A percentile compares a stretch with the other conserved stretches of the same genome.
These are phyloP conservation scores for Sebastes vulpes DNA, from an alignment of 2,797 vertebrate genomes.

Conservation along the genomic window DNA sequence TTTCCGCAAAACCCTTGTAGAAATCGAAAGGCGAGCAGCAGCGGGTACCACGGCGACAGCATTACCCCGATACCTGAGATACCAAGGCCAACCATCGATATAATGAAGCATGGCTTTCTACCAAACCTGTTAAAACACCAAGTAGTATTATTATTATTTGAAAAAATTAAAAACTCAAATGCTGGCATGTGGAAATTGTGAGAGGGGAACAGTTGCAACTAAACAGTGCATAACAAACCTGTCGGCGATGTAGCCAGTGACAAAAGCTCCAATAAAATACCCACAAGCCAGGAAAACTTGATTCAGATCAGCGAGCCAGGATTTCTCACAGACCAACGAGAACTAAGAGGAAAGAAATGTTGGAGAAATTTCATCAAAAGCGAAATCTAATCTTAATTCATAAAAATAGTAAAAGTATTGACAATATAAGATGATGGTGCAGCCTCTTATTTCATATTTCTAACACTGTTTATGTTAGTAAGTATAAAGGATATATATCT, in stretches of 20 bases:
- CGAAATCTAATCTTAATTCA: background rate
- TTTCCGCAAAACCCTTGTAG: conserved; percentile 47
- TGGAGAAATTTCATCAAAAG: background rate
- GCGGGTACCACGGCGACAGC: conserved; percentile 44
- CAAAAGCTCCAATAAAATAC: conserved; percentile 36
- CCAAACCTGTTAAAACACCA: conserved; percentile 25
- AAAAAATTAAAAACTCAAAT: background rate
- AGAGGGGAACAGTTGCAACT: background rate
- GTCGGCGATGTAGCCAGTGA: conserved; percentile 44
- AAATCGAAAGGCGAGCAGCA: conserved; percentile 33
- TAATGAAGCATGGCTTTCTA: conserved; percentile 44
- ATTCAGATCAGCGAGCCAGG: conserved; percentile 45
- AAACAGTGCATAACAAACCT: conserved; percentile 5
- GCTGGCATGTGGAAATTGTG: background rate
- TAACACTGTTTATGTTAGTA: background rate
- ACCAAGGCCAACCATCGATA: conserved; percentile 29
- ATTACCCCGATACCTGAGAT: conserved; percentile 22
- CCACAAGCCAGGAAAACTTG: conserved; percentile 36
- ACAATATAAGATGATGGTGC: background rate
- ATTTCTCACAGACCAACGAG: conserved; percentile 46
- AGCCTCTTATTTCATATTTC: background rate
- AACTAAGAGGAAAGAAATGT: conserved; percentile 11
- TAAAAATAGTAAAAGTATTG: background rate
- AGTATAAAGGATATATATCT: background rate
- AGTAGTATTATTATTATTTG: background rate